Conservation (phyloP, 2,797 vertebrate genomes). For the Cryptoprocta ferox region DNA sequence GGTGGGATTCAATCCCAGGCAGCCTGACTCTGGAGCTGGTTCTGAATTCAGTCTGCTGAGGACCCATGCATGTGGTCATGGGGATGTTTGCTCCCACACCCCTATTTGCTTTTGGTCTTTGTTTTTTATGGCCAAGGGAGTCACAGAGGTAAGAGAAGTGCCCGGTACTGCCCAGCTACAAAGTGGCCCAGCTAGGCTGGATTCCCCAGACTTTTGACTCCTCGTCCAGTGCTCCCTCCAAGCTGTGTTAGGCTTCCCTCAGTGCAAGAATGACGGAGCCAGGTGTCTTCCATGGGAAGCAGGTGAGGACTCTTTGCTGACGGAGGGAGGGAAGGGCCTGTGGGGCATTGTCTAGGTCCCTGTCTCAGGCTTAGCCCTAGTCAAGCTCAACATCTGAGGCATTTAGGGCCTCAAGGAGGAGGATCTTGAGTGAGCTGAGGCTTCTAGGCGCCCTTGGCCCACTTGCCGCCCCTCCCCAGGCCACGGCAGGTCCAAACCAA, state of each 20-base stretch:
- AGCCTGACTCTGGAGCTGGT: neutral
- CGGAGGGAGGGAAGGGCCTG: neutral
- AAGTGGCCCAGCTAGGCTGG: neutral
- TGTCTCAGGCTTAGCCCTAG: neutral
- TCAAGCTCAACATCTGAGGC: neutral
- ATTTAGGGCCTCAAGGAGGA: neutral
- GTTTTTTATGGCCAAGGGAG: neutral
- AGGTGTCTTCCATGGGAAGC: too few relatives aligned
- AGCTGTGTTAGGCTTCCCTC: neutral
- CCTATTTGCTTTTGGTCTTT: neutral
- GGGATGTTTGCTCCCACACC: rapidly evolving
- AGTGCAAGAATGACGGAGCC: neutral
- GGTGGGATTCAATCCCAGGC: neutral
- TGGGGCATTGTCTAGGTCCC: neutral
- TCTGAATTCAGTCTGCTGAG: neutral
- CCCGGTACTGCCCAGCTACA: neutral
- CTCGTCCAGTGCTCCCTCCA: neutral
- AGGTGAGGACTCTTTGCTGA: neutral
- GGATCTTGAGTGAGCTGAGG: neutral
- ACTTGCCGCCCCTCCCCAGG: neutral
- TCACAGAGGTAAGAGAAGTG: neutral
- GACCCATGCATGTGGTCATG: too few relatives aligned
- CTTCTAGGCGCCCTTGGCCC: neutral
- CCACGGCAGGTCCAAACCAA: neutral
- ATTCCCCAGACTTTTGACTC: neutral